Conservation (phyloP, 2,797 vertebrate species). For the Micrastur ruficollis region DNA sequence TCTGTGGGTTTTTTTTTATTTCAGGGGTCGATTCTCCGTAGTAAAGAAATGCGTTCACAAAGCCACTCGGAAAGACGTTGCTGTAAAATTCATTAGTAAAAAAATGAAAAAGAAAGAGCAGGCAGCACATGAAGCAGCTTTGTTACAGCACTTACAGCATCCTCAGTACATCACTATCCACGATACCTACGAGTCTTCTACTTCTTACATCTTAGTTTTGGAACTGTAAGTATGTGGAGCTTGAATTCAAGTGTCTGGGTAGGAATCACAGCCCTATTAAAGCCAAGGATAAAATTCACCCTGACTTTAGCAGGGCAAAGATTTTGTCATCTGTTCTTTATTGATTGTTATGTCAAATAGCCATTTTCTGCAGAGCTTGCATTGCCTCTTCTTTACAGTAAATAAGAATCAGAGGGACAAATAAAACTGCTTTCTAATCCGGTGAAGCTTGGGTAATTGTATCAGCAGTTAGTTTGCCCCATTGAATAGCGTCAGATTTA, state of each 20-base stretch:
- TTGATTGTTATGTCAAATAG: background rate
- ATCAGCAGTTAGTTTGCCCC: background rate
- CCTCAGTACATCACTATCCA: constrained; percentile 89
- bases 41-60: constrained; percentile 94
- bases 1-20: background rate
- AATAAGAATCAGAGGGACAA: background rate
- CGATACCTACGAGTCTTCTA: constrained; percentile 90
- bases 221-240: constrained; percentile 85
- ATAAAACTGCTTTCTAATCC: background rate
- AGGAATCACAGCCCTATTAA: background rate
- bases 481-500: background rate
- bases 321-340: background rate
- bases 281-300: background rate
- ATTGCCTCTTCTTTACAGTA: background rate
- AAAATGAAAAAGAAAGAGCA: constrained; percentile 98
- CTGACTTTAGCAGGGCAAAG: background rate
- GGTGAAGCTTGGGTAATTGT: background rate
- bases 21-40: constrained; percentile 93
- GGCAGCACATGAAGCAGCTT: constrained; percentile 90
- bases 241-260: background rate
- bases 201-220: constrained; percentile 87
- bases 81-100: constrained; percentile 94
- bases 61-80: constrained; percentile 90
- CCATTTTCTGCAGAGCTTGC: background rate
- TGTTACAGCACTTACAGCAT: constrained; percentile 89